These are phyloP conservation scores for Leptopilina boulardi DNA, from an alignment of 1,140 invertebrate species.

Conservation along the genomic window DNA sequence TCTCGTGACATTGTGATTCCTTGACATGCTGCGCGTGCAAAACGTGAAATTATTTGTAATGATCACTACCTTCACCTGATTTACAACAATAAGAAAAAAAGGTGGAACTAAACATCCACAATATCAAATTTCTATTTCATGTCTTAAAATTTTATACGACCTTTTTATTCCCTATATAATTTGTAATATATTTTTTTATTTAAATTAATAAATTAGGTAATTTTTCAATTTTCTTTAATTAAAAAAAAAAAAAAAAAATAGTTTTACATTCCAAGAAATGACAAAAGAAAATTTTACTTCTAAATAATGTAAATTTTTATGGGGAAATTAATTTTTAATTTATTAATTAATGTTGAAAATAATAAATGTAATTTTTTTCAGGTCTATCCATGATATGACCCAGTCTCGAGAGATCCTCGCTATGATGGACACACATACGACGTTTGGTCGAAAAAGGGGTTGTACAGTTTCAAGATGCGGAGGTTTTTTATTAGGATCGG, in stretches of 20 bases:
- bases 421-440: conserved; percentile 71
- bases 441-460: conserved; percentile 70
- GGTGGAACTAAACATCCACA: conserved; percentile 36
- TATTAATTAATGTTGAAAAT: neutral
- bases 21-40: conserved; percentile 48
- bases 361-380: conserved; percentile 43
- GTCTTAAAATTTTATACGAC: neutral
- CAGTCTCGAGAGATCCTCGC: conserved; percentile 69
- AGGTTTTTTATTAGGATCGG: conserved; percentile 73
- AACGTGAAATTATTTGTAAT: conserved; percentile 62
- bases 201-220: too few species aligned
- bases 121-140: too few species aligned
- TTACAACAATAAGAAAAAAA: conserved; percentile 9
- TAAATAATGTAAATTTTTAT: too few species aligned
- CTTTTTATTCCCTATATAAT: too few species aligned
- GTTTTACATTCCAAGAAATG: too few species aligned
- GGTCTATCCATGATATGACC: conserved; percentile 65
- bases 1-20: conserved; percentile 40
- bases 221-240: too few species aligned
- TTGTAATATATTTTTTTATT: too few species aligned
- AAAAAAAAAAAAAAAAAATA: too few species aligned
- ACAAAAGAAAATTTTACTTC: too few species aligned
- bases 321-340: too few species aligned
- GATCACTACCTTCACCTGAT: conserved; percentile 37
- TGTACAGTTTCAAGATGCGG: conserved; percentile 74